Conservation (phyloP, 2,113 vertebrate species). For the Lagopus leucura region DNA sequence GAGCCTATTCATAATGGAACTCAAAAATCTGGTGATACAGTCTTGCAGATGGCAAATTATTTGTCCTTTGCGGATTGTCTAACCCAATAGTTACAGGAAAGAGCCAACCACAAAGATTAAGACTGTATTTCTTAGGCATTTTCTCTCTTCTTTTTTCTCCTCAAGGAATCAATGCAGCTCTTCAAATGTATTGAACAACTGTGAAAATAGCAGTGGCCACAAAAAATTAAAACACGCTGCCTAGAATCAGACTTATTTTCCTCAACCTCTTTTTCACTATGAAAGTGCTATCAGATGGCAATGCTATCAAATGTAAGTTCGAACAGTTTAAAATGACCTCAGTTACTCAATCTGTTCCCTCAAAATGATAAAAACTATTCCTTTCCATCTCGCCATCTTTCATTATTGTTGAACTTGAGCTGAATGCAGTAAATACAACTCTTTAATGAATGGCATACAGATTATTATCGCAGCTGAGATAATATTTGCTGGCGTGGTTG, state of each 20-base stretch:
- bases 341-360: neutral
- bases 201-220: neutral
- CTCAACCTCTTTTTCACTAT: neutral
- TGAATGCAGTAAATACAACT: neutral
- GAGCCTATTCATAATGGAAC: slow-evolving; percentile 3
- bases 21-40: neutral
- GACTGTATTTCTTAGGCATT: neutral
- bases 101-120: neutral
- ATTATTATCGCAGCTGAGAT: neutral
- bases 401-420: neutral
- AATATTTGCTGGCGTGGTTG: neutral
- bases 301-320: neutral
- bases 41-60: slow-evolving; percentile 10
- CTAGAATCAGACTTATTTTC: slow-evolving; percentile 3
- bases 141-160: neutral
- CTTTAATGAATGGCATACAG: neutral
- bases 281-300: neutral
- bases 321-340: neutral
- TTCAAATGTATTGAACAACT: neutral
- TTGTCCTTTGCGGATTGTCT: neutral
- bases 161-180: neutral
- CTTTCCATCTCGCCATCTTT: neutral
- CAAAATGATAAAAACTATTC: neutral
- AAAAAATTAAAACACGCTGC: neutral
- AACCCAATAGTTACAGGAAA: neutral